These are phyloP conservation scores for Epinephelus lanceolatus DNA, from an alignment of 2,113 vertebrate genomes.

Conservation along the genomic window DNA sequence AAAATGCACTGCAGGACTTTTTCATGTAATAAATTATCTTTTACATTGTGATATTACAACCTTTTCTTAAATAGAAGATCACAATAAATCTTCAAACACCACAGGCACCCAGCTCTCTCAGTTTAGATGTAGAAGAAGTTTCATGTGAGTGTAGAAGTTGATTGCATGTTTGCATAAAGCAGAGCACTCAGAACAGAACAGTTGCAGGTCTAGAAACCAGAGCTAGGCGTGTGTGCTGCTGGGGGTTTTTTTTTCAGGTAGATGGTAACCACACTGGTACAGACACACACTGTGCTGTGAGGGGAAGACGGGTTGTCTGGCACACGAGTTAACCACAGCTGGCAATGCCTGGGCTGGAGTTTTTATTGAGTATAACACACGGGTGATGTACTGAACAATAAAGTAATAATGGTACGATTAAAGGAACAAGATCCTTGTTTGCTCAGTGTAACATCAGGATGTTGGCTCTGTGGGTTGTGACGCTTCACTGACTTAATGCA, in stretches of 20 bases:
- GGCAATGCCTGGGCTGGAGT: background rate
- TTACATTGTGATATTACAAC: background rate
- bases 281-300: background rate
- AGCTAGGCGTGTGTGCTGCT: fast-evolving
- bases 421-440: constrained; percentile 44
- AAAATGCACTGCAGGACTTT: background rate
- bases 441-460: constrained; percentile 38
- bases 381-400: background rate
- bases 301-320: background rate
- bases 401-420: background rate
- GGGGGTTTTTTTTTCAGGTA: background rate
- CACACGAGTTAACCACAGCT: constrained; percentile 22
- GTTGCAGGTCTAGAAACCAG: background rate
- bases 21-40: background rate
- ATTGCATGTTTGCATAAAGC: background rate
- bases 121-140: background rate
- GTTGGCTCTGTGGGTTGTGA: constrained; percentile 32
- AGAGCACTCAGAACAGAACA: background rate
- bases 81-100: background rate
- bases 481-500: background rate
- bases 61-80: too few species aligned
- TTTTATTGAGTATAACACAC: background rate
- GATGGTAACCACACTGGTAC: constrained; percentile 31
- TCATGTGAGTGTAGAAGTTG: too few species aligned
- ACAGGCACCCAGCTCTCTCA: background rate